These are phyloP conservation scores for Calcarius lapponicus DNA, from an alignment of 2,797 vertebrate genomes.

Conservation along the genomic window DNA sequence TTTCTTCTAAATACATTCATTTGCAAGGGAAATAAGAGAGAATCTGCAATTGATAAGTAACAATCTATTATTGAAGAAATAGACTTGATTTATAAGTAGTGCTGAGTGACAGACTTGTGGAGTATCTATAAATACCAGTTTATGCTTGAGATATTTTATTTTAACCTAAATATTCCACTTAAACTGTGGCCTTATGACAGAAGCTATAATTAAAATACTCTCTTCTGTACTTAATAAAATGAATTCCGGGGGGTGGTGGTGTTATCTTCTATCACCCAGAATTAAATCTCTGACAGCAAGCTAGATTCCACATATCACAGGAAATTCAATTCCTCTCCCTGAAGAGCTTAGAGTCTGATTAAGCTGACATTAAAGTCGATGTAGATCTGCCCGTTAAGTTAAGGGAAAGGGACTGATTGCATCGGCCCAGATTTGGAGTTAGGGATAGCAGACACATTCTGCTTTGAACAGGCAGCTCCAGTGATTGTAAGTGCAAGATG, in stretches of 20 bases:
- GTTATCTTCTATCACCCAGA: not conserved
- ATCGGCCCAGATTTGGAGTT: not conserved
- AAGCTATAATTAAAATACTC: not conserved
- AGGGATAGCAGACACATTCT: not conserved
- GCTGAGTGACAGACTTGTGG: not conserved
- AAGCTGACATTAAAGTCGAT: slow-evolving; percentile 12
- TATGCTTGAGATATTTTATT: not conserved
- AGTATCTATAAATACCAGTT: not conserved
- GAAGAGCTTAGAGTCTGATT: slow-evolving; percentile 20
- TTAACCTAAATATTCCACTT: not conserved
- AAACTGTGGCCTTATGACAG: not conserved
- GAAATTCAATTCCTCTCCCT: slow-evolving; percentile 20
- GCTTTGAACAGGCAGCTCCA: slow-evolving; percentile 4
- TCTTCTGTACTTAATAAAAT: not conserved
- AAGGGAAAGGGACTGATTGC: not conserved
- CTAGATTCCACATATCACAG: not conserved
- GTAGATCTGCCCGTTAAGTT: slow-evolving; percentile 5
- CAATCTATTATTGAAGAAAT: not conserved
- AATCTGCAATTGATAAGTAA: not conserved
- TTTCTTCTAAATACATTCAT: not conserved
- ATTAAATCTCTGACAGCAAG: slow-evolving; percentile 4
- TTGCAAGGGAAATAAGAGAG: not conserved
- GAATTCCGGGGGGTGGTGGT: not conserved
- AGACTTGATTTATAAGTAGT: not conserved
- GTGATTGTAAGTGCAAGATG: not conserved